Conservation (phyloP, 2,888 invertebrate species). For the Flabesymbios commensalis region DNA sequence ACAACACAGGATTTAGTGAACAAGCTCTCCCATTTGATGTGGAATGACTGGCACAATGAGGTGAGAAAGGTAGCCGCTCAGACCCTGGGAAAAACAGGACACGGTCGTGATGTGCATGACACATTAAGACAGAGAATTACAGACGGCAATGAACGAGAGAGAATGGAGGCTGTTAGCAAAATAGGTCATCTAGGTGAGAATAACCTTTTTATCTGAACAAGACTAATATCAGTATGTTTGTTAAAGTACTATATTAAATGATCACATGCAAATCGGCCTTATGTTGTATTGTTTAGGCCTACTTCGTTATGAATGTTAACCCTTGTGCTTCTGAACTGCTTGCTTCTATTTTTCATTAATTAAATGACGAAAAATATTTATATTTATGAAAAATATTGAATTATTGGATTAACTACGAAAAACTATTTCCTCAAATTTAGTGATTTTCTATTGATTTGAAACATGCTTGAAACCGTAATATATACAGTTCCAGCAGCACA, state of each 20-base stretch:
- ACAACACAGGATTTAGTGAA: conserved; percentile 56
- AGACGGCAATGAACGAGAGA: conserved; percentile 44
- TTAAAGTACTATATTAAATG: not conserved
- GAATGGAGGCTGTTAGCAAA: conserved; percentile 57
- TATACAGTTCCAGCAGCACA: too few species aligned
- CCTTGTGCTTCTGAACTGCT: too few species aligned
- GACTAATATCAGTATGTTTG: not conserved
- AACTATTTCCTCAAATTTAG: too few species aligned
- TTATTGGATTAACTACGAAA: too few species aligned
- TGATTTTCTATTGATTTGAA: too few species aligned
- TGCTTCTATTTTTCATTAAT: too few species aligned
- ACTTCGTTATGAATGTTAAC: too few species aligned
- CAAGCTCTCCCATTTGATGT: conserved; percentile 58
- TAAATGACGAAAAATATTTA: too few species aligned
- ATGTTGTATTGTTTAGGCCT: not conserved
- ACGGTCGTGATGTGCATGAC: conserved; percentile 59
- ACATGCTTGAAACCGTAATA: too few species aligned
- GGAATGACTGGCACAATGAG: conserved; percentile 60
- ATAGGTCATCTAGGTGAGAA: conserved; percentile 57
- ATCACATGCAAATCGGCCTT: not conserved
- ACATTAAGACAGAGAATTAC: conserved; percentile 47
- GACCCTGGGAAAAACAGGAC: conserved; percentile 59
- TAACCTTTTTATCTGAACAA: too few species aligned
- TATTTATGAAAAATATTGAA: too few species aligned
- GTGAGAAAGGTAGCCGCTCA: conserved; percentile 58